A percentile compares a stretch with the other conserved stretches of the same genome.
These are phyloP conservation scores for Myoxocephalus aenaeus DNA, from an alignment of 2,797 vertebrate species.

Conservation along the genomic window DNA sequence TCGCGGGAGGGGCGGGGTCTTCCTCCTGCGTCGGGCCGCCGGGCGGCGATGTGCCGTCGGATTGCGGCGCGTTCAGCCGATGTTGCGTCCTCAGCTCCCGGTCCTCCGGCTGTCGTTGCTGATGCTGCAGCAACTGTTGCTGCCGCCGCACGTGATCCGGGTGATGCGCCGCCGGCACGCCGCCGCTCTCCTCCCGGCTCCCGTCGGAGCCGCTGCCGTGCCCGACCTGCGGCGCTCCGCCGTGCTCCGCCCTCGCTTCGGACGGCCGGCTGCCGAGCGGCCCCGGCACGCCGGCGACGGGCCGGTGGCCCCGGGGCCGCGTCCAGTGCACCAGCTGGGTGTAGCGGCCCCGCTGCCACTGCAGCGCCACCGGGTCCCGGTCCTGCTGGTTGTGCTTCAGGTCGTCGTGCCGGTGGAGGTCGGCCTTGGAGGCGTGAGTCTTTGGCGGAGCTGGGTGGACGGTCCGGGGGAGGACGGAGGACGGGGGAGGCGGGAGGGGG, in stretches of 20 bases:
- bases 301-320: constrained; percentile 54
- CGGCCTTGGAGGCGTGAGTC: constrained; percentile 76
- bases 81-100: constrained; percentile 62
- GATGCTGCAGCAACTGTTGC: background rate
- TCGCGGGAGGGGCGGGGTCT: constrained; percentile 29
- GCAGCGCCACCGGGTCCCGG: constrained; percentile 64
- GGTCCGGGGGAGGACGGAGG: constrained; percentile 42
- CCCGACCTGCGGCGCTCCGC: constrained; percentile 40
- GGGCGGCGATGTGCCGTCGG: constrained; percentile 58
- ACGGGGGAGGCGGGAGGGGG: constrained; percentile 42
- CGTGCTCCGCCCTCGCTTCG: constrained; percentile 59
- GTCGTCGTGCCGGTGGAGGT: constrained; percentile 82
- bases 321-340: constrained; percentile 75
- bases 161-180: constrained; percentile 33
- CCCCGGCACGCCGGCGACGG: background rate
- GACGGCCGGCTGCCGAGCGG: constrained; percentile 52
- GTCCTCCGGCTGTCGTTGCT: constrained; percentile 3
- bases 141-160: constrained; percentile 60
- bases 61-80: constrained; percentile 63
- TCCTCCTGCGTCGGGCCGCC: constrained; percentile 38
- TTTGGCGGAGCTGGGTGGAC: constrained; percentile 63
- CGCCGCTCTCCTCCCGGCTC: constrained; percentile 59
- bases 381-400: constrained; percentile 83
- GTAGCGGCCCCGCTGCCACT: constrained; percentile 77
- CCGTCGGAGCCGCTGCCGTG: constrained; percentile 68